Evolutionary conservation across 2,797 vertebrate species (phyloP), one percentile per base, ranked within the genome.

Genomic region (Tiaroga cobitis): DNA sequence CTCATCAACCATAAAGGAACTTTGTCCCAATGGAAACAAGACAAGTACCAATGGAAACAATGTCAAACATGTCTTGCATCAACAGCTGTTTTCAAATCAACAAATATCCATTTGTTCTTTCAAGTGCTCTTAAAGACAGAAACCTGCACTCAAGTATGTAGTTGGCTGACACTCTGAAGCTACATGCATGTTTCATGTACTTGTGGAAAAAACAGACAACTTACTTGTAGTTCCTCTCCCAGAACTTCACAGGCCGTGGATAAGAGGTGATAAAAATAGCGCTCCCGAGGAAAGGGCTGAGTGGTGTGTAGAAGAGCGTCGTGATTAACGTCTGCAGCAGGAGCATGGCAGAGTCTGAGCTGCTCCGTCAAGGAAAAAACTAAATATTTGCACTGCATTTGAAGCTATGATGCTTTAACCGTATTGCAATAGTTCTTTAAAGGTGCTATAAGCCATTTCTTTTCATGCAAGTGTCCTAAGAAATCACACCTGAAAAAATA

Each of bases 161-260:
- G 24, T 26, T 11, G 41, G 41, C 56, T 51, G 39, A 18, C 32
- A 39, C 51, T 54, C 19, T 70, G 19, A 81, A 18, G 29, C 11
- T 39, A 10, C 24, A 83, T 85, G 65, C 56, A 82, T 76, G 70
- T 82, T 73, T 78, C 61, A 81, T 83, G 24, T 56, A 37, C 32
- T 41, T 21, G 34, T 21, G 3, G 4, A 2, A 39, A 13, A 34
- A 5, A 26, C 43, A 8, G n/a, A 15, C 54, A 18, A 65, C 97
- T 97, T 96, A 99, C 98, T 98, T 99, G 95, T 99, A 99, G 92
- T 97, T 97, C 88, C 97, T 96, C 92, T 99, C 98, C 98, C 98
- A 99, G 95, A 99, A 99, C 92, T 97, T 98, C 89, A 99, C 88
- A 0, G 98, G 97, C 77, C 98, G 95, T 19, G 96, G 97, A 0